phyloP scores from a whole-genome alignment of 2,113 vertebrate genomes.

The Clarias macrocephalus region DNA sequence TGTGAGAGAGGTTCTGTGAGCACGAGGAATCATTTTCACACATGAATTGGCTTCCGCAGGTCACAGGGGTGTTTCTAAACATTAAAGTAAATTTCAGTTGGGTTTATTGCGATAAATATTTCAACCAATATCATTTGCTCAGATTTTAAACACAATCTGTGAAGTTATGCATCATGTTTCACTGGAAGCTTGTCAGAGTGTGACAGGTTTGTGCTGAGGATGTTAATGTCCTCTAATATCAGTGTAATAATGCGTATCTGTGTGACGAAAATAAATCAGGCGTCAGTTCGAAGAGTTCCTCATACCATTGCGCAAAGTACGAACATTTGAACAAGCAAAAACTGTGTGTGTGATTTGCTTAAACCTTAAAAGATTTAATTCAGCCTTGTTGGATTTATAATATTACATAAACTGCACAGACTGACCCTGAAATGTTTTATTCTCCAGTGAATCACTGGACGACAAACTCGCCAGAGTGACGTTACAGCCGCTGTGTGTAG shows the following conservation, averaged over 20 bases:
- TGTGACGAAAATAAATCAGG: neutral
- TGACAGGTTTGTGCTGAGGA: neutral
- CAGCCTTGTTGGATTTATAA: neutral
- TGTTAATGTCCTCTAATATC: neutral
- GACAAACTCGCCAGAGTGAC: conserved; percentile 3
- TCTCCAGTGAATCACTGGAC: conserved; percentile 29
- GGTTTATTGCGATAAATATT: neutral
- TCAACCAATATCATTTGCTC: neutral
- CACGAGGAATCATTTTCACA: no score
- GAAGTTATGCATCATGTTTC: neutral
- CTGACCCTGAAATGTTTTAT: neutral
- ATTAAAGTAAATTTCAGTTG: no score
- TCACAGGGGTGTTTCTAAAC: no score
- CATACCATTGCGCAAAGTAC: neutral
- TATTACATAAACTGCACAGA: no score
- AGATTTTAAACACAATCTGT: neutral
- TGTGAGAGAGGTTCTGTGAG: no score
- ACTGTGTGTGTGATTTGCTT: neutral
- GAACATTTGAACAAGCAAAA: no score
- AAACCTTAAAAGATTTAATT: neutral
- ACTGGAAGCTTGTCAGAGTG: neutral
- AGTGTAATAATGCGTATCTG: neutral
- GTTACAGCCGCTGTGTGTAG: conserved; percentile 25
- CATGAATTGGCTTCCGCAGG: no score
- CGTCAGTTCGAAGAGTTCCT: neutral